Percentiles rank a stretch among this genome's conserved stretches.
Conservation (phyloP, 2,797 vertebrate species). For the Aplochiton taeniatus region DNA sequence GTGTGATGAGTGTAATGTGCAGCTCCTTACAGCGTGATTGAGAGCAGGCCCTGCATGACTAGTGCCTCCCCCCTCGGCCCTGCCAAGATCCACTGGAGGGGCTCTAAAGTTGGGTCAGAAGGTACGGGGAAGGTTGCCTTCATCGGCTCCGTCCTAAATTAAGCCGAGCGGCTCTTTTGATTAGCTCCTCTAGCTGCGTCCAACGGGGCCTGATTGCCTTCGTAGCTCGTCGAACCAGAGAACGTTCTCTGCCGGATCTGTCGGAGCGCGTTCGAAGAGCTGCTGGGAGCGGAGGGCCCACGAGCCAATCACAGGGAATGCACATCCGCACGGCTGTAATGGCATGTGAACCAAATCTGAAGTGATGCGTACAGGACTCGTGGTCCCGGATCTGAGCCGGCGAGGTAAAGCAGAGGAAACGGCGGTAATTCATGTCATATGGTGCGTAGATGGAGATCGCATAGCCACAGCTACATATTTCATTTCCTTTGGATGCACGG, state of each 20-base stretch:
- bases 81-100: conserved; percentile 40
- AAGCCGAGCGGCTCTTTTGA: conserved; percentile 41
- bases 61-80: conserved; percentile 17
- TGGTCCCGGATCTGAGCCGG: conserved; percentile 9
- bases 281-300: background rate
- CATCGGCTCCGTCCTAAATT: conserved; percentile 33
- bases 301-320: conserved; percentile 11
- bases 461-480: background rate
- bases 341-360: conserved; percentile 15
- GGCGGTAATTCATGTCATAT: conserved; percentile 27
- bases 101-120: conserved; percentile 19
- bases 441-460: conserved; percentile 3
- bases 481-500: conserved; percentile 1
- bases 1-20: background rate
- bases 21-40: conserved; percentile 26
- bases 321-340: conserved; percentile 4
- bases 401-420: conserved; percentile 19
- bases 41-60: conserved; percentile 25
- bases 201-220: conserved; percentile 30
- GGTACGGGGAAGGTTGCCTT: conserved; percentile 27
- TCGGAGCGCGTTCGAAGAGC: conserved; percentile 12
- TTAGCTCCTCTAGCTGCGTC: conserved; percentile 23
- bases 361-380: conserved; percentile 18
- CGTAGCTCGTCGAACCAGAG: conserved; percentile 12
- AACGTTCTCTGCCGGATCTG: conserved; percentile 6